These are phyloP conservation scores for Agapetus fuscipes DNA, from an alignment of 2,888 invertebrate genomes.

Conservation along the genomic window DNA sequence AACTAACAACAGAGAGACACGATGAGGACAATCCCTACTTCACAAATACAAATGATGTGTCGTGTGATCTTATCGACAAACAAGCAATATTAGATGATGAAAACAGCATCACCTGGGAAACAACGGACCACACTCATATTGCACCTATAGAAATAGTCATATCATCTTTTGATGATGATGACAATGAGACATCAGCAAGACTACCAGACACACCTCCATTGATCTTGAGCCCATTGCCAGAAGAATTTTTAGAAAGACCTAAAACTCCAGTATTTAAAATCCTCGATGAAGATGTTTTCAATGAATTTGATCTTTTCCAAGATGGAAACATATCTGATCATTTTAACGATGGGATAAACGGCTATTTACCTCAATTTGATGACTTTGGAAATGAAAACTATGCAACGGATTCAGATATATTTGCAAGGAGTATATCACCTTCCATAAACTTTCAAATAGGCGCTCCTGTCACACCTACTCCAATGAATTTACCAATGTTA, in stretches of 20 bases:
- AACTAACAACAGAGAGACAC: slow-evolving; percentile 5
- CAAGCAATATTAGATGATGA: not conserved
- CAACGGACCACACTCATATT: not conserved
- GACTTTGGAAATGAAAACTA: not conserved
- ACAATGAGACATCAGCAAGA: slow-evolving; percentile 4
- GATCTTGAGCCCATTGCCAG: slow-evolving; percentile 6
- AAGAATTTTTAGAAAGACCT: slow-evolving; percentile 25
- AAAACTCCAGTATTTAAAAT: slow-evolving; percentile 40
- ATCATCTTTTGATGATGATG: slow-evolving; percentile 20
- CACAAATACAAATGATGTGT: not conserved
- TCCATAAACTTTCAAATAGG: slow-evolving; percentile 40
- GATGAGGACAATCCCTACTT: not conserved
- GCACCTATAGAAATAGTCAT: slow-evolving; percentile 18
- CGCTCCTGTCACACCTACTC: slow-evolving; percentile 42
- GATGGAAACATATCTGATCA: slow-evolving; percentile 9
- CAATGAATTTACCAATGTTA: slow-evolving; percentile 30
- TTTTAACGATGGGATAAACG: no score
- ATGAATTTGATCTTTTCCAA: slow-evolving; percentile 10
- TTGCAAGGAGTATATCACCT: slow-evolving; percentile 5
- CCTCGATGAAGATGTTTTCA: slow-evolving; percentile 26
- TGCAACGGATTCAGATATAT: not conserved
- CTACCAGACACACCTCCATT: slow-evolving; percentile 3
- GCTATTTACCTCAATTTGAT: no score
- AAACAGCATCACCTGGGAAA: not conserved
- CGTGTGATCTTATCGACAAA: not conserved